A percentile compares a stretch with the other conserved stretches of the same genome.
phyloP scores from a whole-genome alignment of 2,113 vertebrate species.

The Equus quagga region DNA sequence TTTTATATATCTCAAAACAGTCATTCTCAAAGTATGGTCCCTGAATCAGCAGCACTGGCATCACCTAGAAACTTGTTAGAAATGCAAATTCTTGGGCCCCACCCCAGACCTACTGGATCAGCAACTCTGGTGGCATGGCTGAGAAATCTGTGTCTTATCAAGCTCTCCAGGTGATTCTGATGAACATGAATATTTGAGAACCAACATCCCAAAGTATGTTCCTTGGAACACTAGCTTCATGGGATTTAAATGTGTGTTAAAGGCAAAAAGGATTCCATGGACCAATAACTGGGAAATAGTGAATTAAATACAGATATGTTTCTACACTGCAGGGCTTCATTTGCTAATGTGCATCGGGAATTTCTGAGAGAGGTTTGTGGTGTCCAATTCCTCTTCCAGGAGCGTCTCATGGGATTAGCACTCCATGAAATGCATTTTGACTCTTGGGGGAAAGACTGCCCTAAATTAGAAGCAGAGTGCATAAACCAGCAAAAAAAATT shows the following conservation, averaged over 20 bases:
- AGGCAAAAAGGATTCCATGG: background rate
- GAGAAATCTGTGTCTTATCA: background rate
- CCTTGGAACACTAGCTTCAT: background rate
- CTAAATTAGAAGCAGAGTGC: background rate
- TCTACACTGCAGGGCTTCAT: background rate
- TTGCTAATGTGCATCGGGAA: background rate
- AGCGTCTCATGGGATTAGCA: background rate
- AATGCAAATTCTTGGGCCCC: background rate
- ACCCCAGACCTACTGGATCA: background rate
- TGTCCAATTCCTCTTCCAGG: background rate
- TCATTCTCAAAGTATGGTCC: background rate
- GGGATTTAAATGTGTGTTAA: background rate
- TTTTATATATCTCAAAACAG: background rate
- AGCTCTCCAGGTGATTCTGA: background rate
- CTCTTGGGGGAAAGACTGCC: background rate
- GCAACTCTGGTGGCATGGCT: background rate
- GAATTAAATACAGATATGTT: background rate
- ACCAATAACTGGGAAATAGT: background rate
- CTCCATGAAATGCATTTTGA: constrained; percentile 18
- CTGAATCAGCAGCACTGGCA: background rate
- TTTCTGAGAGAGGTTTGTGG: background rate
- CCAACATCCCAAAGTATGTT: background rate
- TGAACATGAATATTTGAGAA: background rate
- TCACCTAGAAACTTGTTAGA: constrained; percentile 1
- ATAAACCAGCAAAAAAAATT: background rate